phyloP scores from a whole-genome alignment of 2,888 invertebrate genomes.

The Tyria jacobaeae region DNA sequence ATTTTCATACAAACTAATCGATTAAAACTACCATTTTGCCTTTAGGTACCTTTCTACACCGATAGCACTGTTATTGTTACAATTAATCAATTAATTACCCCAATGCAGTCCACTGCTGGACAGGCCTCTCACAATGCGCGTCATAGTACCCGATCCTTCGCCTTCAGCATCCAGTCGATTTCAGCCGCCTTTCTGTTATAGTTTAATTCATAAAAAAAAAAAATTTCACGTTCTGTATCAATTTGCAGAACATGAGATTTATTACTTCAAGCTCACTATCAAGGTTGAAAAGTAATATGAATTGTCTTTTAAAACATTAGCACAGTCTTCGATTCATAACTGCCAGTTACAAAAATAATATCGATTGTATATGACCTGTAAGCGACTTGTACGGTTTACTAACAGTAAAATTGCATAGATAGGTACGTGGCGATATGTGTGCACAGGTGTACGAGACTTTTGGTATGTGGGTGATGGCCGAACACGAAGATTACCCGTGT shows the following conservation, averaged over 20 bases:
- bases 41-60: no score
- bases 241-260: no score
- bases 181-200: no score
- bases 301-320: neutral
- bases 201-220: neutral
- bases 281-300: neutral
- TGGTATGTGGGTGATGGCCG: conserved; percentile 69
- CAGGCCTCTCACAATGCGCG: no score
- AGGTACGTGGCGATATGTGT: conserved; percentile 42
- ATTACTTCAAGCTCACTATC: neutral
- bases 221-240: neutral
- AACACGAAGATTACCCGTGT: conserved; percentile 40
- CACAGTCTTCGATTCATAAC: neutral
- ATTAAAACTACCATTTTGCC: no score
- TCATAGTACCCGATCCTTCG: no score
- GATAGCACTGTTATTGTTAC: no score
- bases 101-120: no score
- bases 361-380: neutral
- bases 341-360: conserved; percentile 2
- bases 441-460: conserved; percentile 61
- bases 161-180: no score
- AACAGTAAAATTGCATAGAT: conserved; percentile 42
- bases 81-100: no score
- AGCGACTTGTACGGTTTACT: conserved; percentile 1
- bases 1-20: no score